A percentile compares a stretch with the other conserved stretches of the same genome.
These are phyloP conservation scores for Chiridota heheva DNA, from an alignment of 35 echinoderm and acorn worm genomes.

Conservation along the genomic window DNA sequence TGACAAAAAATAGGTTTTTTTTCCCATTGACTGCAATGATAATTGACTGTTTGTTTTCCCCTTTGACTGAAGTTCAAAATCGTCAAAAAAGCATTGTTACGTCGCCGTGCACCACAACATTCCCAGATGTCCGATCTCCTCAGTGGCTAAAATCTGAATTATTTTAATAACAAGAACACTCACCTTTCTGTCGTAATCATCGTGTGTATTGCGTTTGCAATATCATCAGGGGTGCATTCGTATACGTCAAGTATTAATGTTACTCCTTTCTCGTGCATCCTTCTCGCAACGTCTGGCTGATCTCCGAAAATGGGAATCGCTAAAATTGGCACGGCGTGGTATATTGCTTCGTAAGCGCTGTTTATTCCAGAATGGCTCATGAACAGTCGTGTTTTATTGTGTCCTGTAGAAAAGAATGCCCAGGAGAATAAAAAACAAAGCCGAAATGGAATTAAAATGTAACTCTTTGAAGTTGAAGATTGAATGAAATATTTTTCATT, in stretches of 20 bases:
- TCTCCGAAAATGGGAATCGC: conserved; percentile 37
- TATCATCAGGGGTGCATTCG: background rate
- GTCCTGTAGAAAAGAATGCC: background rate
- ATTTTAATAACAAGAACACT: background rate
- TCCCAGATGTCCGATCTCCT: no score
- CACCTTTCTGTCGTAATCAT: background rate
- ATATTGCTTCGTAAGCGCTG: conserved; percentile 34
- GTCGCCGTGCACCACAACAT: no score
- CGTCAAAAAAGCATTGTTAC: no score
- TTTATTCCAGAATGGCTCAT: conserved; percentile 36
- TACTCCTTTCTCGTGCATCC: conserved; percentile 2
- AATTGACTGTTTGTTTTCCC: no score
- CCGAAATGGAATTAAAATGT: no score
- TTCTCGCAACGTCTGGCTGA: background rate
- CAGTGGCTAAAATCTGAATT: no score
- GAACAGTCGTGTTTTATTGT: conserved; percentile 17
- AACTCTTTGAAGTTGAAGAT: no score
- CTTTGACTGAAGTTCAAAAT: no score
- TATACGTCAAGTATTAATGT: conserved; percentile 4
- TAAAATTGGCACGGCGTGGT: conserved; percentile 19
- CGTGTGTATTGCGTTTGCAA: background rate
- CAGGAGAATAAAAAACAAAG: no score
- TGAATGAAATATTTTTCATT: no score
- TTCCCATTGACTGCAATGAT: no score
- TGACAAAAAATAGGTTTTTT: no score